Conservation (phyloP, 1,140 invertebrate genomes). For the Polypedilum vanderplanki region DNA sequence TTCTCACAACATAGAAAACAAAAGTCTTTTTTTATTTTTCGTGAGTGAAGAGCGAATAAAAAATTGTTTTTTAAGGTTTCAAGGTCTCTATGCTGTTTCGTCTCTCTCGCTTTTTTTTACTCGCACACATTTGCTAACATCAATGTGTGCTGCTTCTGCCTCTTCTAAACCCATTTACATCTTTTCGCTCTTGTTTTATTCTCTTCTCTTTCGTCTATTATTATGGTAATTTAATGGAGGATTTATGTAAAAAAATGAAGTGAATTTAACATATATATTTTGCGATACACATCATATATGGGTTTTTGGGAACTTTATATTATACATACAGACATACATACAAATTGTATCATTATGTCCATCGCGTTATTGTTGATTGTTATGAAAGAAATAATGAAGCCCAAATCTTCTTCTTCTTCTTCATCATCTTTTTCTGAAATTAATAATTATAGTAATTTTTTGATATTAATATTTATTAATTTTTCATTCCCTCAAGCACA, state of each 20-base stretch:
- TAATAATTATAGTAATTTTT: too few species aligned
- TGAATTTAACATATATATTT: slow-evolving; percentile 23
- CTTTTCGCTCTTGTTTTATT: background rate
- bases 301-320: background rate
- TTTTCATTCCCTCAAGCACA: too few species aligned
- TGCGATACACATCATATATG: background rate
- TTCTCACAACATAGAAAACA: slow-evolving; percentile 22
- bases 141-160: background rate
- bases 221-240: slow-evolving; percentile 25
- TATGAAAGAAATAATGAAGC: too few species aligned
- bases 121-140: background rate
- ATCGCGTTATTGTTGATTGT: too few species aligned
- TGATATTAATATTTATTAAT: too few species aligned
- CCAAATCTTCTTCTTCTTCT: too few species aligned
- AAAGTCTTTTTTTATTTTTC: slow-evolving; percentile 2
- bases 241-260: slow-evolving; percentile 21
- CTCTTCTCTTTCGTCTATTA: background rate
- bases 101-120: background rate
- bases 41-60: background rate
- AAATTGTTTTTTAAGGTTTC: background rate
- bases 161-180: too few species aligned
- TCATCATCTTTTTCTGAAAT: too few species aligned
- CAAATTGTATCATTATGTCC: background rate
- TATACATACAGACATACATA: background rate
- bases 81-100: slow-evolving; percentile 21